Base-by-base conservation (phyloP, 1,140 invertebrate genomes). In the Drosophila kepulauana region DNA sequence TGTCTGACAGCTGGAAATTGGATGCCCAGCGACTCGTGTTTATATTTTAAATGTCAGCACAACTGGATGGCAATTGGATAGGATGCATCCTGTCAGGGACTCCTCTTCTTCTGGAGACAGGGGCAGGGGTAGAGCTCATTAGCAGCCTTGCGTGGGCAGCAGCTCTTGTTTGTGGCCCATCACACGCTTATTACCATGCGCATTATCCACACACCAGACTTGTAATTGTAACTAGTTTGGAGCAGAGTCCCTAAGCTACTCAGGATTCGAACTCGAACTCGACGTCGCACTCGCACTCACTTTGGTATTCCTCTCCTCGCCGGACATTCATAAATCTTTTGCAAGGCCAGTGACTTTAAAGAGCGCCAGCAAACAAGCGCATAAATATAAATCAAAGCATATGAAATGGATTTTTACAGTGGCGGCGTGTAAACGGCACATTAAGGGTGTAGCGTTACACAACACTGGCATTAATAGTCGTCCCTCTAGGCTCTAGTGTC, bases 1-100 rank as follows among this genome's bases (percentile, higher is more conserved):
- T 54, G 67, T 54, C 59, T 72, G 73, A 51, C 61, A 65, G 46
- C 46, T 75, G 54, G 84, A 88, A 87, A 87, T 87, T 75, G 84
- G 84, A 87, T 63, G 70, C 85, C 70, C 49, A 46, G 64, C 63
- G 78, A 61, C 72, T 75, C 73, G 74, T 88, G 85, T 88, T 88
- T 88, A 88, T 88, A 88, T 88, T 88, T 89, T 78, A 88, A 88
- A 68, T 89, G 85, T 80, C 84, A 88, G 66, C 85, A 57, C 58
- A 35, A 62, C 58, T 59, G 20, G 3, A 25, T 25, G 77, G 77
- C 80, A 82, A 88, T 75, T 59, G 79, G 77, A 87, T 68, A 78
- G 82, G 69, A 69, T 13, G 54, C 85, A 87, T 87, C 84, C 84
- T 88, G 84, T 65, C 49, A 41, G 13, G 11, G 52, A 48, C 28